Base-by-base conservation (phyloP, 2,888 invertebrate species). In the Acleris literana region DNA sequence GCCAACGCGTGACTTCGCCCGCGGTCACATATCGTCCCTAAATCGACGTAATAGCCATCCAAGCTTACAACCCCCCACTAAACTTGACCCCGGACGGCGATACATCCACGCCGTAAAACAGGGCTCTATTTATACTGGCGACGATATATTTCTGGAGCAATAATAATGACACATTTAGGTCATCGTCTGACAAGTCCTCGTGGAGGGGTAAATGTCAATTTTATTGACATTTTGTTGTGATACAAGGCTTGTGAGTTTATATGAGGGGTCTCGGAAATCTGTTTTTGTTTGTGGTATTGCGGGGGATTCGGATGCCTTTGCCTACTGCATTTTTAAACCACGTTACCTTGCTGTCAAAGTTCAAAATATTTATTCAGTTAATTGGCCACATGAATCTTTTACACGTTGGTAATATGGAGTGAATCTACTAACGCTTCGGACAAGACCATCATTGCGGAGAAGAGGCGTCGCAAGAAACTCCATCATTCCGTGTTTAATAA, bases 131-230 rank as follows among this genome's bases (percentile, higher is more conserved):
- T 53, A 48, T 5, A 18, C 33, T 57, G 62, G 66, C 16, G 46
- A 62, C 52, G 48, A 57, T 61, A 53, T 62, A 66, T 66, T 66
- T 66, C 57, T 62, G 43, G 62, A 46, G 53, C 66, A 62, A 66
- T 66, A 66, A 61, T 66, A 39, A 62, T 66, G 66, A 66, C 57
- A 66, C 61, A 66, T 66, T 66, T 66, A 53, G 66, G 66, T 66
- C 66, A 52, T 39, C 61, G 17, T 61, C 65, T 62, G 66, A 57
- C 61, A 66, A 62, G 44, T 61, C 22, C 18, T 56, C 33, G 43
- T 61, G 51, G 55, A 60, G 65, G 57, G 55, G 55, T 51, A 22
- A 61, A 61, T 65, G 56, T 60, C 59, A 61, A 44, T 65, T 55
- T 65, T 61, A 65, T 65, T 56, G 65, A 65, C 65, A 61, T 65